Evolutionary conservation across 2,888 invertebrate species (phyloP).

Genomic region (Acrocyrtus sp.): DNA sequence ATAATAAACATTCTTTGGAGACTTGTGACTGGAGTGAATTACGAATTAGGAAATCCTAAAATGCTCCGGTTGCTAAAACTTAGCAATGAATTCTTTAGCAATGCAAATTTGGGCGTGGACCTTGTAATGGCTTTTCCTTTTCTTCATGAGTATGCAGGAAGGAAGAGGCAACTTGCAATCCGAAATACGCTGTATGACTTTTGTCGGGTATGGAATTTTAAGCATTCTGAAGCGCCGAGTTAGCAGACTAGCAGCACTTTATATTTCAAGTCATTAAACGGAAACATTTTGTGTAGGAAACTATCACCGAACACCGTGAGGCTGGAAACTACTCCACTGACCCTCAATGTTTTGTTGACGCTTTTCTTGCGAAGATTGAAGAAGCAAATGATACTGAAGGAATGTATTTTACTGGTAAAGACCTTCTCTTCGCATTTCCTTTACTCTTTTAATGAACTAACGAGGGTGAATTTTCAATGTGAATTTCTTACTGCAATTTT

Average conservation of each 20-base stretch:
- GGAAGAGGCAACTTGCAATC: neutral
- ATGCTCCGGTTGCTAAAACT: neutral
- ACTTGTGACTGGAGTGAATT: neutral
- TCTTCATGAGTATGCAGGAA: neutral
- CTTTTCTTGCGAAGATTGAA: constrained; percentile 15
- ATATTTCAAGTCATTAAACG: neutral
- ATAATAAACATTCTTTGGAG: constrained; percentile 10
- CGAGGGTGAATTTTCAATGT: neutral
- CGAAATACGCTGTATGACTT: neutral
- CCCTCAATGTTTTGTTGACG: constrained; percentile 16
- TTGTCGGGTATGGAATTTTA: neutral
- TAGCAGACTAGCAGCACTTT: neutral
- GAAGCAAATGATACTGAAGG: neutral
- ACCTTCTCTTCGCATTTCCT: too few species aligned
- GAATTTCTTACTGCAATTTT: neutral
- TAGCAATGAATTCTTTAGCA: neutral
- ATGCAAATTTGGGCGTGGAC: neutral
- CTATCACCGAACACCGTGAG: neutral
- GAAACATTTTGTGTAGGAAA: neutral
- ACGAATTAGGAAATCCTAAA: neutral
- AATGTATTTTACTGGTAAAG: neutral
- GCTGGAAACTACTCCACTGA: neutral
- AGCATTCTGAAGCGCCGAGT: neutral
- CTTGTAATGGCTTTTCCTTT: neutral
- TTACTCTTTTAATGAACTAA: neutral